A percentile compares a stretch with the other conserved stretches of the same genome.
These are phyloP conservation scores for Diorhabda carinulata DNA, from an alignment of 1,140 invertebrate species.

Conservation along the genomic window DNA sequence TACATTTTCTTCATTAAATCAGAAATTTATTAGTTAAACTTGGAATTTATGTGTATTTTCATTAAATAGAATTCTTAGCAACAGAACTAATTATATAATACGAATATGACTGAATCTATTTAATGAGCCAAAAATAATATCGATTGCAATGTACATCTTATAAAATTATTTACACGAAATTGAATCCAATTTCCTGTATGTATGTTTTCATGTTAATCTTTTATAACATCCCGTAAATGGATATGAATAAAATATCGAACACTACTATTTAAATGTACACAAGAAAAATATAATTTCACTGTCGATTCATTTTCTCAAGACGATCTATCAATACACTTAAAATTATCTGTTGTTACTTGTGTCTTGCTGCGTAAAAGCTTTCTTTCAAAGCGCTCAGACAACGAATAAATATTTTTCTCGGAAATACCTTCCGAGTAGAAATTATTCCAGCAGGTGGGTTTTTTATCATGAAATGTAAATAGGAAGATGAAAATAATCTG, in stretches of 20 bases:
- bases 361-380: neutral
- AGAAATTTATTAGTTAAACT: too few relatives aligned
- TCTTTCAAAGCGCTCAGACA: conserved; percentile 5
- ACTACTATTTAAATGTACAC: neutral
- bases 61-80: too few relatives aligned
- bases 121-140: too few relatives aligned
- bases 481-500: conserved; percentile 11
- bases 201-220: neutral
- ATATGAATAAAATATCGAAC: neutral
- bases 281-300: neutral
- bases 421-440: conserved; percentile 7
- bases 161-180: too few relatives aligned
- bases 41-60: too few relatives aligned
- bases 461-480: conserved; percentile 11
- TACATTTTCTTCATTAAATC: too few relatives aligned
- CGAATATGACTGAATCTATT: too few relatives aligned
- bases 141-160: too few relatives aligned
- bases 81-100: too few relatives aligned
- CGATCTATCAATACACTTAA: neutral
- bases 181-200: too few relatives aligned
- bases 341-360: neutral
- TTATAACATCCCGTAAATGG: neutral
- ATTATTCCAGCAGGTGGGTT: conserved; percentile 12
- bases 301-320: neutral
- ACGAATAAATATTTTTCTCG: conserved; percentile 8